These are phyloP conservation scores for Macrophya alboannulata DNA, from an alignment of 2,888 invertebrate species.

Conservation along the genomic window DNA sequence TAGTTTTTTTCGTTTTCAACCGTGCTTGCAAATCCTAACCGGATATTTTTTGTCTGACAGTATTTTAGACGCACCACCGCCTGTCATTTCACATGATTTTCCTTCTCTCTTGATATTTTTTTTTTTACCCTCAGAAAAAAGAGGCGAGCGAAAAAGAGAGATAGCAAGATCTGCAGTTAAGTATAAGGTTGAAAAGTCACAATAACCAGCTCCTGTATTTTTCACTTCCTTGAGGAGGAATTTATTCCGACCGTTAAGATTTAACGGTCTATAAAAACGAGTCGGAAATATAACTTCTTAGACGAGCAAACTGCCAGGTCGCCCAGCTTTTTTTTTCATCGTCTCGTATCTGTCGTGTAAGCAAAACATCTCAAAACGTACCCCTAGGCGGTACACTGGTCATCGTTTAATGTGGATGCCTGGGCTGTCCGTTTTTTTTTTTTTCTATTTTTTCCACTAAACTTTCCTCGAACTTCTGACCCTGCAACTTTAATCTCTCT, in stretches of 20 bases:
- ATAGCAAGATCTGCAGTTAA: neutral
- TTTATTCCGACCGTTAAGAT: constrained; percentile 24
- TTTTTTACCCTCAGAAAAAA: neutral
- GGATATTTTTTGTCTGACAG: neutral
- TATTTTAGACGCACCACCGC: neutral
- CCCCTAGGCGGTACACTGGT: constrained; percentile 11
- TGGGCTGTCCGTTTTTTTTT: neutral
- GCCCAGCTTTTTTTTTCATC: neutral
- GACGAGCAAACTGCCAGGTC: neutral
- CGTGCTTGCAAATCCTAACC: constrained; percentile 6
- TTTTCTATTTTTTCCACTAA: constrained; percentile 13
- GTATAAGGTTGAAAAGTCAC: constrained; percentile 20
- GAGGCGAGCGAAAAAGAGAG: neutral
- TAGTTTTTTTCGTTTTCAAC: neutral
- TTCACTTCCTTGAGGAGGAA: constrained; percentile 25
- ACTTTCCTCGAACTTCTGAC: constrained; percentile 37
- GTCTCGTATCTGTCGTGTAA: constrained; percentile 28
- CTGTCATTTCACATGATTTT: constrained; percentile 23
- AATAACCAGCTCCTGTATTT: constrained; percentile 1
- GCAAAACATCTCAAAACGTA: constrained; percentile 24
- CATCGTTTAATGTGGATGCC: constrained; percentile 41
- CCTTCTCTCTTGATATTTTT: neutral
- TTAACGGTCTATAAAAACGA: constrained; percentile 35
- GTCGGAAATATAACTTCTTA: constrained; percentile 13
- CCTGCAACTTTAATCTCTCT: constrained; percentile 30